Conservation (phyloP, 2,113 vertebrate species). For the Crotalus tigris region DNA sequence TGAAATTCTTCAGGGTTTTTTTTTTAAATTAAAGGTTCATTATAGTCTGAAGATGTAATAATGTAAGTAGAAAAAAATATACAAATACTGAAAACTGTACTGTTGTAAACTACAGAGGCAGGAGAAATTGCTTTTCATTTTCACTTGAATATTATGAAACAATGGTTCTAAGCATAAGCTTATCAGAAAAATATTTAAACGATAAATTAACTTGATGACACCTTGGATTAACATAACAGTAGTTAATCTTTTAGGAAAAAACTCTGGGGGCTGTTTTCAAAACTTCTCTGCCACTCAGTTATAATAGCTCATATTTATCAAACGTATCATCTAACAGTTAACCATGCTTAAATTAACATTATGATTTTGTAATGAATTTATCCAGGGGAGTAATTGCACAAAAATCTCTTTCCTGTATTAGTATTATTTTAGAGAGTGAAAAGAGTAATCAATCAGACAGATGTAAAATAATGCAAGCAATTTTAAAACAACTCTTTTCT, state of each 20-base stretch:
- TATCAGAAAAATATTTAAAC: constrained; percentile 20
- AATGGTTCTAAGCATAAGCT: constrained; percentile 1
- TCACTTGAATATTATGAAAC: neutral
- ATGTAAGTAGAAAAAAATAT: neutral
- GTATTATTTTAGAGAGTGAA: constrained; percentile 40
- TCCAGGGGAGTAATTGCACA: constrained; percentile 45
- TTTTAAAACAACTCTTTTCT: neutral
- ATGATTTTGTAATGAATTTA: constrained; percentile 54
- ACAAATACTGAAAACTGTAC: neutral
- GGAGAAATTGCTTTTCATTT: neutral
- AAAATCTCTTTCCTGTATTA: constrained; percentile 43
- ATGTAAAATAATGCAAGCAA: neutral
- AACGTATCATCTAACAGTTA: constrained; percentile 47
- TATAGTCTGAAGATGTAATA: neutral
- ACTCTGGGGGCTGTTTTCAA: constrained; percentile 19
- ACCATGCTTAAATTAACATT: constrained; percentile 38
- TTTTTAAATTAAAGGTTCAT: neutral
- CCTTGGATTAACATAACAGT: neutral
- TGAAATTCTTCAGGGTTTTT: neutral
- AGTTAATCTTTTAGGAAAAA: constrained; percentile 45
- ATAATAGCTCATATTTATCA: constrained; percentile 33
- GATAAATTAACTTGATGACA: constrained; percentile 39
- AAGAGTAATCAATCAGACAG: neutral
- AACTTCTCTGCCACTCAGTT: constrained; percentile 42
- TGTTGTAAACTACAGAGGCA: constrained; percentile 14